phyloP scores from a whole-genome alignment of 2,888 invertebrate species.

The Mesorhabditis sp. region DNA sequence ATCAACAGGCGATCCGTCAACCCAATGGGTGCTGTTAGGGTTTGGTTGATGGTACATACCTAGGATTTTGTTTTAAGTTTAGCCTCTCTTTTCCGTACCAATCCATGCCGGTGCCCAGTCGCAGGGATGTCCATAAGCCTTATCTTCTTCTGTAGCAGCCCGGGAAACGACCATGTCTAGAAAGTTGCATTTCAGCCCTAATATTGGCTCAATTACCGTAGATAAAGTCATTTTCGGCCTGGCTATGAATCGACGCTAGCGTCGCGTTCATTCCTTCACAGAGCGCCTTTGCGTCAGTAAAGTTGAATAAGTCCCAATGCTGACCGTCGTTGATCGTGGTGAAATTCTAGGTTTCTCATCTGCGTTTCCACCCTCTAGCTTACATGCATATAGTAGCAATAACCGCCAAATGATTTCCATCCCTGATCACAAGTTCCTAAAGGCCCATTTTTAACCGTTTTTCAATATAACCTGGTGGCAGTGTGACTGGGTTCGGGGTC shows the following conservation, averaged over 20 bases:
- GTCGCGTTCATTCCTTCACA: slow-evolving; percentile 1
- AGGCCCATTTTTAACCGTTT: too few relatives aligned
- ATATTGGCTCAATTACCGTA: background rate
- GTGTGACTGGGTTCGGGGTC: background rate
- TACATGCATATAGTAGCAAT: slow-evolving; percentile 4
- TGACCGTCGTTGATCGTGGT: background rate
- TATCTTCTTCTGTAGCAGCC: background rate
- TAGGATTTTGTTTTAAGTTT: slow-evolving; percentile 1
- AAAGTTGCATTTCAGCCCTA: background rate
- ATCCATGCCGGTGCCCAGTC: slow-evolving; percentile 5
- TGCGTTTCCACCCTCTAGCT: background rate
- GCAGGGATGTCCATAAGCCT: slow-evolving; percentile 5
- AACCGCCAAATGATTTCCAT: background rate
- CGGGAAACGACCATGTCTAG: background rate
- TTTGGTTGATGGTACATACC: background rate
- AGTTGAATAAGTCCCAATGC: slow-evolving; percentile 6
- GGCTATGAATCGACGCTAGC: background rate
- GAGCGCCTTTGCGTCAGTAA: slow-evolving; percentile 2
- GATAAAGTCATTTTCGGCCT: background rate
- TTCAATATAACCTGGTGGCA: background rate
- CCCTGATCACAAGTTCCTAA: background rate
- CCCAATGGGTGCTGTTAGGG: slow-evolving; percentile 3
- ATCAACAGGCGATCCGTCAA: slow-evolving; percentile 3
- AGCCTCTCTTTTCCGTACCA: background rate
- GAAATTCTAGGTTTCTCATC: slow-evolving; percentile 3